Evolutionary conservation across 2,888 invertebrate species (phyloP), one percentile per base, ranked within the genome.

Genomic region (Drosophila putrida): DNA sequence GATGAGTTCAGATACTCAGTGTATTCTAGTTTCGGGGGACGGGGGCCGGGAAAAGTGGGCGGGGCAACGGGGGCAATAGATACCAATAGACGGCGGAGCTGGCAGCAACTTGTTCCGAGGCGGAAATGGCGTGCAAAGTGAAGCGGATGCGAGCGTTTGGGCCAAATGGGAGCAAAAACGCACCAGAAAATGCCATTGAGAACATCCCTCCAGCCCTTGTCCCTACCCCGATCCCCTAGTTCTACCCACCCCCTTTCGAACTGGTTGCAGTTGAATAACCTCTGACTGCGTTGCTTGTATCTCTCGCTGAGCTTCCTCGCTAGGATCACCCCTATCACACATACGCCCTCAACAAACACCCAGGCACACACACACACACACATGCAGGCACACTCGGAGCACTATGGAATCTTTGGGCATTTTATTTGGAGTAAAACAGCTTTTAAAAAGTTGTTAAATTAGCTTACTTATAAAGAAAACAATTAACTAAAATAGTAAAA

Each of bases 121-220:
- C 83, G 83, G 83, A 84, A 84, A 84, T 84, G 83, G 83, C 79
- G 87, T 86, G 84, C 87, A 82, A 82, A 87, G 88, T 80, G 80
- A 82, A 87, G 78, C 85, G 85, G 88, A 85, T 84, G 78, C 71
- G 62, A 80, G 68, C 82, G 82, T 87, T 87, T 87, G 74, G 82
- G 67, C 33, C 54, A 87, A 84, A 84, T 87, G 82, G 80, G 75
- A 82, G 87, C 80, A 87, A 70, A 70, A 85, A 88, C 83, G 85
- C 85, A 85, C 81, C 84, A 78, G 47, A 47, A 47, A 47, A 78
- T 66, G 71, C 71, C 70, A 80, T 63, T 75, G n/a, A 31, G 41
- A 11, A 27, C 53, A 20, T n/a, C 47, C 9, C 28, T 31, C 13
- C 50, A 20, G 20, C 44, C 38, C 46, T 20, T 20, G 20, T 20